These are phyloP conservation scores for Eulemur mongoz DNA, from an alignment of 2,797 vertebrate species.

Conservation along the genomic window DNA sequence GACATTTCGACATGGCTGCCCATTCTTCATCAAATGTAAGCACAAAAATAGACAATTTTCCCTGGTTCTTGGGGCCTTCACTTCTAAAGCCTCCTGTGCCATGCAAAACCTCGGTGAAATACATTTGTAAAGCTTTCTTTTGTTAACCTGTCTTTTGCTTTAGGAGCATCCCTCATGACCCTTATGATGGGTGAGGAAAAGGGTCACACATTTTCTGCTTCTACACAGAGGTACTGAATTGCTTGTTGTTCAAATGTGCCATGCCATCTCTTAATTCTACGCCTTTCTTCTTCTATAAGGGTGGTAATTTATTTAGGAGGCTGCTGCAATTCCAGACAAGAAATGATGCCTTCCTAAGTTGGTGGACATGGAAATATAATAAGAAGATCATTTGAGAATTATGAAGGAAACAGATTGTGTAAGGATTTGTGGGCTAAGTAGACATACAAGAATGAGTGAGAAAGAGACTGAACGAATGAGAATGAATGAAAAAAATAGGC, in stretches of 20 bases:
- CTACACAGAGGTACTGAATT: neutral
- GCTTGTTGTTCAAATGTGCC: neutral
- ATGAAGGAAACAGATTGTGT: neutral
- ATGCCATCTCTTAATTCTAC: accelerated
- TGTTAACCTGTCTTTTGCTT: neutral
- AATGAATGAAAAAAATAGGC: neutral
- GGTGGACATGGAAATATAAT: neutral
- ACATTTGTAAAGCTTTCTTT: neutral
- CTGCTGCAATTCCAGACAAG: neutral
- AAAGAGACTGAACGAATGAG: neutral
- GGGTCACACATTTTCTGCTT: neutral
- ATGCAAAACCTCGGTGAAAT: neutral
- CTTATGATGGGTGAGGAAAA: neutral
- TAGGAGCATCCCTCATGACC: too few species aligned
- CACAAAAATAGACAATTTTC: neutral
- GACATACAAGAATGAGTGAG: neutral
- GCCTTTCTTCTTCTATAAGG: neutral
- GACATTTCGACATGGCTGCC: neutral
- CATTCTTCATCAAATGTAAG: neutral
- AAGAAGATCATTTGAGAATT: neutral
- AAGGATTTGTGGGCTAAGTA: neutral
- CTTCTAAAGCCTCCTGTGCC: neutral
- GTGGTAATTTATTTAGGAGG: neutral
- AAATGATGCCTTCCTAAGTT: neutral
- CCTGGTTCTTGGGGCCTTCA: neutral